These are phyloP conservation scores for Apis dorsata DNA, from an alignment of 1,140 invertebrate species.

Conservation along the genomic window DNA sequence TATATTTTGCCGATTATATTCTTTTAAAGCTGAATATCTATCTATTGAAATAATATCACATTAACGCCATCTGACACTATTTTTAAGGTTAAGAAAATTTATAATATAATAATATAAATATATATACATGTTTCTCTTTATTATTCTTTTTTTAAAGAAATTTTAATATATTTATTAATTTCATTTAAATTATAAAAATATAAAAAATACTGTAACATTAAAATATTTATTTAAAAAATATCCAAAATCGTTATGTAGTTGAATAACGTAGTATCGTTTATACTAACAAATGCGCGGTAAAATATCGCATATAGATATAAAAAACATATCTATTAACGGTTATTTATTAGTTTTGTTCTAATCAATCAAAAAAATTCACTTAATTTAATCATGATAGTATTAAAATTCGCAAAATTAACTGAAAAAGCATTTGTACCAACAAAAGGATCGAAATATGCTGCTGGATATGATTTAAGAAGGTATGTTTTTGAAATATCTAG, in stretches of 20 bases:
- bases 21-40: too few species aligned
- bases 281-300: slow-evolving; percentile 4
- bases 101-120: too few species aligned
- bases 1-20: too few species aligned
- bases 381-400: slow-evolving; percentile 35
- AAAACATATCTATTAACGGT: background rate
- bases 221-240: too few species aligned
- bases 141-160: background rate
- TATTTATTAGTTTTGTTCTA: background rate
- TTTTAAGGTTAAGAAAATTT: slow-evolving; percentile 16
- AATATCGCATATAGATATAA: too few species aligned
- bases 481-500: slow-evolving; percentile 39
- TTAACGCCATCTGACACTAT: slow-evolving; percentile 22
- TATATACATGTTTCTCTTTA: background rate
- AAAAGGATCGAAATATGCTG: slow-evolving; percentile 91
- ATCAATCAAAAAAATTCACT: background rate
- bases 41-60: slow-evolving; percentile 25
- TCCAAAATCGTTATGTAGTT: too few species aligned
- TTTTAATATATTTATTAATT: background rate
- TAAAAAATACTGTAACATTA: too few species aligned
- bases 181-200: too few species aligned
- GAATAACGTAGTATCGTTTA: background rate
- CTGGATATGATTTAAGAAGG: slow-evolving; percentile 95
- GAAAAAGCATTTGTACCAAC: slow-evolving; percentile 90
- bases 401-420: slow-evolving; percentile 89